Conservation (phyloP, 2,888 invertebrate species). For the Morinoia aosen region DNA sequence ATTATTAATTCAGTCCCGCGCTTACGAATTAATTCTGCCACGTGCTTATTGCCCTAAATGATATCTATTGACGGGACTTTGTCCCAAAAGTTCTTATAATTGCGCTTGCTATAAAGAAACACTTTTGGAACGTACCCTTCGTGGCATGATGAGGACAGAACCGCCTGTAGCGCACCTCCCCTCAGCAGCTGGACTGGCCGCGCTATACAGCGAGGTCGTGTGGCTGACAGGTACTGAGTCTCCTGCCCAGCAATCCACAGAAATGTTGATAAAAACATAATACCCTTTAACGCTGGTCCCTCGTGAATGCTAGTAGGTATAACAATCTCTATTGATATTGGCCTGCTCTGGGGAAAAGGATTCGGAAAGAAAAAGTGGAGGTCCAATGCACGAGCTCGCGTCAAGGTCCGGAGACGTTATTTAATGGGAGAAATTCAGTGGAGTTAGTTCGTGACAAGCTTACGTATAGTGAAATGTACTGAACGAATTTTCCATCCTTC, state of each 20-base stretch:
- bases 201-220: neutral
- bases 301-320: neutral
- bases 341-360: neutral
- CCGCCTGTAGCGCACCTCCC: neutral
- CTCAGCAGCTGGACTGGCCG: neutral
- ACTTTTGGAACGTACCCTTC: neutral
- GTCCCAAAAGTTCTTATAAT: neutral
- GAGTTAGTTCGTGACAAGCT: neutral
- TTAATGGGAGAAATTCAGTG: neutral
- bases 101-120: neutral
- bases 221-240: neutral
- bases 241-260: neutral
- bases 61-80: neutral
- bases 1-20: neutral
- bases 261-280: neutral
- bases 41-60: neutral
- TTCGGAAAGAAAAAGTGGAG: neutral
- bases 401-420: neutral
- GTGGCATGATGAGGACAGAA: neutral
- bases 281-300: neutral
- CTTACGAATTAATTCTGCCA: neutral
- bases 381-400: neutral
- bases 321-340: neutral
- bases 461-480: neutral
- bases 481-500: neutral